phyloP scores from a whole-genome alignment of 1,140 invertebrate species.

The Matsumurasca onukii region DNA sequence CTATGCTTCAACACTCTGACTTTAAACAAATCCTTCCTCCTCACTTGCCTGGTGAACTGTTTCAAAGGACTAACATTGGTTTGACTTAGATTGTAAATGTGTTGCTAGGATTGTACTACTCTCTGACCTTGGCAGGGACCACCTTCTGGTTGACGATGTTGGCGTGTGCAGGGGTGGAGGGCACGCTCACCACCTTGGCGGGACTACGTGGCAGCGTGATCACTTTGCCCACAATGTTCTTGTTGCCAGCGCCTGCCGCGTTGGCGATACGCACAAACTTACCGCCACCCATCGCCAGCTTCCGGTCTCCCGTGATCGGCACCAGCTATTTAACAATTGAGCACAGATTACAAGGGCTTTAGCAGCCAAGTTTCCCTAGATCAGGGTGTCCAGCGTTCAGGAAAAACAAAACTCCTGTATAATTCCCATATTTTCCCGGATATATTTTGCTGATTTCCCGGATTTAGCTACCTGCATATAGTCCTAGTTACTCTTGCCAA shows the following conservation, averaged over 20 bases:
- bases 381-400: too few species aligned
- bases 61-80: background rate
- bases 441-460: too few species aligned
- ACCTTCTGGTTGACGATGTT: background rate
- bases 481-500: background rate
- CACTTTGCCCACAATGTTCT: too few species aligned
- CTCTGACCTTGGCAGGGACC: background rate
- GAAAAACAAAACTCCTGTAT: too few species aligned
- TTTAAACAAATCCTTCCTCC: background rate
- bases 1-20: background rate
- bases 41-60: background rate
- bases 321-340: background rate
- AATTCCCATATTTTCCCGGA: too few species aligned
- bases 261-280: background rate
- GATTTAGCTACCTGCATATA: background rate
- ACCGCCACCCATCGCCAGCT: background rate
- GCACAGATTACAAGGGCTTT: too few species aligned
- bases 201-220: too few species aligned
- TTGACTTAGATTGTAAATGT: background rate
- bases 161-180: too few species aligned
- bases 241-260: too few species aligned
- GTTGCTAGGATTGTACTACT: background rate
- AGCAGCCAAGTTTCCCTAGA: background rate
- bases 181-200: too few species aligned
- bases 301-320: background rate